Percentiles rank a stretch among this genome's conserved stretches.
phyloP scores from a whole-genome alignment of 2,888 invertebrate species.

The Leptothorax acervorum region DNA sequence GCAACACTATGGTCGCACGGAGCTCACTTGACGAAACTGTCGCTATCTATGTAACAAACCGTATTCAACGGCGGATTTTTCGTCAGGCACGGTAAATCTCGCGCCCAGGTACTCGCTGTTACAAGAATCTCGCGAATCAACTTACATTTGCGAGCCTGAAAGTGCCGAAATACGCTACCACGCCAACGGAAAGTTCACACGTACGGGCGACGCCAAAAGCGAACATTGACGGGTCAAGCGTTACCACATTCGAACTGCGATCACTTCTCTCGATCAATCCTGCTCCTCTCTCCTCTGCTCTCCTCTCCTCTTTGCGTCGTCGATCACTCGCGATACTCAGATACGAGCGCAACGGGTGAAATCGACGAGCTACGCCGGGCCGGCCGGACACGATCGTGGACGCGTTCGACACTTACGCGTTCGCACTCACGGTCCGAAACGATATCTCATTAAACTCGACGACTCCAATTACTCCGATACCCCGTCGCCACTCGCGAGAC shows the following conservation, averaged over 20 bases:
- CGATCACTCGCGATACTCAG: too few species aligned
- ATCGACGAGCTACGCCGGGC: too few species aligned
- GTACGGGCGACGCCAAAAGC: background rate
- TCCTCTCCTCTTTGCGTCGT: background rate
- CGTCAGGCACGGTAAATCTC: background rate
- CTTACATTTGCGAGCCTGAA: background rate
- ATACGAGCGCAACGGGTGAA: too few species aligned
- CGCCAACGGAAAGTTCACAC: background rate
- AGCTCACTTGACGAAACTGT: constrained; percentile 1
- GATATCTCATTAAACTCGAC: too few species aligned
- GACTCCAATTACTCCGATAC: too few species aligned
- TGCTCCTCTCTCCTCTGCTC: background rate
- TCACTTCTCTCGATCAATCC: background rate
- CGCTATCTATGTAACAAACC: background rate
- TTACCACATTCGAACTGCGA: background rate
- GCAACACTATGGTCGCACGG: background rate
- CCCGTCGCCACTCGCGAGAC: too few species aligned
- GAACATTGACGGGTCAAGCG: background rate
- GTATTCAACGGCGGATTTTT: background rate
- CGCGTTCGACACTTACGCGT: too few species aligned
- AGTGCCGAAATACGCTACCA: background rate
- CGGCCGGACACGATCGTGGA: too few species aligned
- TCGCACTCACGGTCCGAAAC: too few species aligned
- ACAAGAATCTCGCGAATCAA: background rate
- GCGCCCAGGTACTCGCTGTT: too few species aligned